These are phyloP conservation scores for Acheta domesticus DNA, from an alignment of 2,888 invertebrate species.

Conservation along the genomic window DNA sequence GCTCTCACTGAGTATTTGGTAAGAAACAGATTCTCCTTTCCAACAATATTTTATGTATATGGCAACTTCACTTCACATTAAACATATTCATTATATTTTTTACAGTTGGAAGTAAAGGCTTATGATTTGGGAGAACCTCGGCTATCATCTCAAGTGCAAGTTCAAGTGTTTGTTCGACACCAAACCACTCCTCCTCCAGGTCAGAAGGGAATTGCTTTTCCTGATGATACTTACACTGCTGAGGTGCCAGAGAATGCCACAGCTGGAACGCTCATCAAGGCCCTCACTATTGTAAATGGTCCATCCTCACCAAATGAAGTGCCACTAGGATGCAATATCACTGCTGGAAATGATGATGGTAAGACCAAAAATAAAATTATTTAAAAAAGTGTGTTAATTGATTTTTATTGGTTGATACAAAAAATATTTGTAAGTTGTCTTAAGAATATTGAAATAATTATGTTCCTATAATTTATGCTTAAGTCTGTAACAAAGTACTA, in stretches of 20 bases:
- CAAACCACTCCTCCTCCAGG: slow-evolving; percentile 61
- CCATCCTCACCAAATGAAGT: slow-evolving; percentile 33
- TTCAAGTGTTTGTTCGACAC: slow-evolving; percentile 80
- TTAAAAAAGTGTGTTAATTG: not conserved
- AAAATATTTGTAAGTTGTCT: too few relatives aligned
- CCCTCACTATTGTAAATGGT: slow-evolving; percentile 67
- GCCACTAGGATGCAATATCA: slow-evolving; percentile 75
- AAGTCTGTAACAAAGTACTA: not conserved
- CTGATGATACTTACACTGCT: slow-evolving; percentile 79
- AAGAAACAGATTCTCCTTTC: slow-evolving; percentile 34
- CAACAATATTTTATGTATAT: not conserved
- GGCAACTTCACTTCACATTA: not conserved
- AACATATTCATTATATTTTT: slow-evolving; percentile 23
- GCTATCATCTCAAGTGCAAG: slow-evolving; percentile 73
- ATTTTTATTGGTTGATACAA: too few relatives aligned
- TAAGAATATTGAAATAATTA: too few relatives aligned
- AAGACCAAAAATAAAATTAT: slow-evolving; percentile 36
- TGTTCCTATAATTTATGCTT: not conserved
- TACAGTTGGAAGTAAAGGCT: slow-evolving; percentile 76
- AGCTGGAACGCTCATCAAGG: slow-evolving; percentile 64
- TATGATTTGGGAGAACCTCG: slow-evolving; percentile 84
- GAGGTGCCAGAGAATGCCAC: slow-evolving; percentile 75
- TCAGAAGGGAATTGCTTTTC: slow-evolving; percentile 79
- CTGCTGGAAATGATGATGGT: slow-evolving; percentile 73
- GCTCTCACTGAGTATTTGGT: slow-evolving; percentile 84